phyloP scores from a whole-genome alignment of 2,113 vertebrate genomes.

The Thamnaconus septentrionalis region DNA sequence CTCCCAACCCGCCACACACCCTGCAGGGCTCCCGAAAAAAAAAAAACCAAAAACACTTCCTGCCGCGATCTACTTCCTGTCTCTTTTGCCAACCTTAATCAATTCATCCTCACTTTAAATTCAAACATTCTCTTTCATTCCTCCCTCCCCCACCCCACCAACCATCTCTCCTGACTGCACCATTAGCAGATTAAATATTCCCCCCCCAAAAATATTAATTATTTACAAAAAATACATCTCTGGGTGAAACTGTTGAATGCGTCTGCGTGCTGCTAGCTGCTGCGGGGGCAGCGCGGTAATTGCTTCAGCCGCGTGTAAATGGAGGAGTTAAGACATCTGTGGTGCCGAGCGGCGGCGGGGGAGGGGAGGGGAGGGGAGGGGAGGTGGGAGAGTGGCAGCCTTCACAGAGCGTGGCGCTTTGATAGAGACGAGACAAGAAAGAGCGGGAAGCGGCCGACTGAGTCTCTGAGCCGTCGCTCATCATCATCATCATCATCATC shows the following conservation, averaged over 20 bases:
- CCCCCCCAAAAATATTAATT: background rate
- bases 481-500: slow-evolving; percentile 20
- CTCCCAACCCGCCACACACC: too few species aligned
- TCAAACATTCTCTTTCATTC: background rate
- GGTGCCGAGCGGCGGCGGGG: slow-evolving; percentile 4
- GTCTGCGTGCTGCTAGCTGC: background rate
- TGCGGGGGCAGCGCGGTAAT: background rate
- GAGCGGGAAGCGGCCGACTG: slow-evolving; percentile 27
- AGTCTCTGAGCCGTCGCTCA: too few species aligned
- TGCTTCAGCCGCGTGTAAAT: slow-evolving; percentile 10
- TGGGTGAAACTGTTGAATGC: background rate
- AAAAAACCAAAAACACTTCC: too few species aligned
- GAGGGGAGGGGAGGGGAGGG: background rate
- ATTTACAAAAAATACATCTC: background rate
- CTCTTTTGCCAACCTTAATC: background rate
- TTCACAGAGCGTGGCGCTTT: slow-evolving; percentile 48
- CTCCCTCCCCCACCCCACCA: background rate
- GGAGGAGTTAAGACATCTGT: slow-evolving; percentile 10
- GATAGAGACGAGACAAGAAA: slow-evolving; percentile 54
- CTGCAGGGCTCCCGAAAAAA: too few species aligned
- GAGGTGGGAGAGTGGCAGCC: slow-evolving; percentile 19
- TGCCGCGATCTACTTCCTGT: background rate
- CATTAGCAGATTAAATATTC: background rate
- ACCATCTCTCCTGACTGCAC: background rate
- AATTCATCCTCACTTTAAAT: background rate